phyloP scores from a whole-genome alignment of 1,140 invertebrate species.

The Hyposmocoma kahamanoa region DNA sequence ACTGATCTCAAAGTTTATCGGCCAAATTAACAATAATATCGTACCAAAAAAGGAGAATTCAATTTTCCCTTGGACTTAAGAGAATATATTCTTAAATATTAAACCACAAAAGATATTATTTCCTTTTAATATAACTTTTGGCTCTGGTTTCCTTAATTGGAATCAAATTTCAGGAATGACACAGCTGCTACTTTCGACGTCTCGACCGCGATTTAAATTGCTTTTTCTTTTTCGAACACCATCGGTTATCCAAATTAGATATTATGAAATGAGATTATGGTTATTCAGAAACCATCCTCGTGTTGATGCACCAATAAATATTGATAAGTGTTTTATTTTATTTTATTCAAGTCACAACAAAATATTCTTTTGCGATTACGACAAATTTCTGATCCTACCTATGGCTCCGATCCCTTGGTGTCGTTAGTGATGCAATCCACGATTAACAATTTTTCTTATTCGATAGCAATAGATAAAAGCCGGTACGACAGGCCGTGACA shows the following conservation, averaged over 20 bases:
- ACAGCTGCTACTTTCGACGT: constrained; percentile 42
- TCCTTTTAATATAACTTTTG: constrained; percentile 61
- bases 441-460: background rate
- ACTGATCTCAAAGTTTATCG: no score
- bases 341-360: no score
- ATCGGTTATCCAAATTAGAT: background rate
- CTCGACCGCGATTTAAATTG: constrained; percentile 25
- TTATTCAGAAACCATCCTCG: no score
- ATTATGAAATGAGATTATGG: background rate
- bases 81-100: constrained; percentile 32
- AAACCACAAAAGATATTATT: constrained; percentile 38
- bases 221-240: constrained; percentile 27
- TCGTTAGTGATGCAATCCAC: no score
- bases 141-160: constrained; percentile 65
- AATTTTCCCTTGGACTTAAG: constrained; percentile 31
- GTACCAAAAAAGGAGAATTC: constrained; percentile 23
- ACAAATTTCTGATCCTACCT: no score
- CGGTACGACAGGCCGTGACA: background rate
- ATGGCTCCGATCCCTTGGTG: no score
- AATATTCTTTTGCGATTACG: no score
- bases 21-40: no score
- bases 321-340: no score
- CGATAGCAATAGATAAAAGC: background rate
- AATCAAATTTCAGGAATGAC: constrained; percentile 62
- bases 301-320: no score